Conservation (phyloP, 2,888 invertebrate species). For the Andricus curvator region DNA sequence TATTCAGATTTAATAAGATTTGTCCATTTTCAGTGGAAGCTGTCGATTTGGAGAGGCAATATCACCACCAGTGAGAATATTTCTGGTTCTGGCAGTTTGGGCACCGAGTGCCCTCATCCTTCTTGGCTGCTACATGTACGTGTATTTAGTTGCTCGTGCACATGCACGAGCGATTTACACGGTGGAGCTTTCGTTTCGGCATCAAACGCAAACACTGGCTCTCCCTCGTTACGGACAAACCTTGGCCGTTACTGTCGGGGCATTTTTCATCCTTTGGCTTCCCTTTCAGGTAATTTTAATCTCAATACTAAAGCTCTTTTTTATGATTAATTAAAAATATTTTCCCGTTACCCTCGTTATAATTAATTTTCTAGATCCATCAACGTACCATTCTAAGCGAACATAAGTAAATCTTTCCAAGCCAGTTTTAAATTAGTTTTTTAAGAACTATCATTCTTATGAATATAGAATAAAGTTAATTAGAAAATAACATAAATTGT, state of each 20-base stretch:
- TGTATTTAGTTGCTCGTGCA: conserved; percentile 82
- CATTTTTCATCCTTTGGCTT: conserved; percentile 82
- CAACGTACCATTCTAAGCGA: neutral
- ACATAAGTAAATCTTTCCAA: too few species aligned
- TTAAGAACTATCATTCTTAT: too few species aligned
- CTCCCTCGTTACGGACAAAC: conserved; percentile 82
- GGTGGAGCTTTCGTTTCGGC: conserved; percentile 80
- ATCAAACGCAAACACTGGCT: conserved; percentile 76
- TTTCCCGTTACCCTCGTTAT: neutral
- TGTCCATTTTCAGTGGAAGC: conserved; percentile 73
- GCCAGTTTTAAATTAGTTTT: too few species aligned
- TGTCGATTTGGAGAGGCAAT: conserved; percentile 80
- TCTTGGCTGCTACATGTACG: conserved; percentile 82
- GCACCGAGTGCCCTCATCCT: conserved; percentile 82
- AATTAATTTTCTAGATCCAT: neutral
- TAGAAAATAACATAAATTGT: too few species aligned
- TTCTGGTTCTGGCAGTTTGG: conserved; percentile 82
- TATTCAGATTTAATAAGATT: neutral
- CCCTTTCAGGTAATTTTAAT: conserved; percentile 80
- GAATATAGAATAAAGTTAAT: too few species aligned
- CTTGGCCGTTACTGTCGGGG: conserved; percentile 82
- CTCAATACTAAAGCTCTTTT: neutral
- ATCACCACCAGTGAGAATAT: conserved; percentile 80
- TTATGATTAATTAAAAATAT: neutral
- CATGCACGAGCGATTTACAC: conserved; percentile 84